Conservation (phyloP, 2,113 vertebrate species). For the Lanius collurio region DNA sequence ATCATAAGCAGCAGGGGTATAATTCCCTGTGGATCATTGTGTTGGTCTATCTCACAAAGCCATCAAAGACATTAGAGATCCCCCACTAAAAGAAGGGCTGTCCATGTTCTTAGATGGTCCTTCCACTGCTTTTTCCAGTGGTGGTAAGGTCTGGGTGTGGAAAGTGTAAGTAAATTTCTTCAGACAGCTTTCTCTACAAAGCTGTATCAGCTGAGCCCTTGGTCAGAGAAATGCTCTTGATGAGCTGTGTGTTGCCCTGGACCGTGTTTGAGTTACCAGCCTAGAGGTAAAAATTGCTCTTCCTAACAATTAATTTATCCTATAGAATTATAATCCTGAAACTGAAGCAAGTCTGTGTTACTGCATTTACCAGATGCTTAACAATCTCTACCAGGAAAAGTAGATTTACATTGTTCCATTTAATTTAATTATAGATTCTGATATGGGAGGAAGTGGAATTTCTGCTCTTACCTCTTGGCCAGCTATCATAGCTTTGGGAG, state of each 20-base stretch:
- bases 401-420: neutral
- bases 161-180: neutral
- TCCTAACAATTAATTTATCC: neutral
- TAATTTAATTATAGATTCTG: conserved; percentile 35
- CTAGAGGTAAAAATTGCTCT: neutral
- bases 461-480: neutral
- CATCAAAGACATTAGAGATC: neutral
- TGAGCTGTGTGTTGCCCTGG: neutral
- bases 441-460: conserved; percentile 1
- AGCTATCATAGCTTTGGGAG: neutral
- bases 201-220: neutral
- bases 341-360: neutral
- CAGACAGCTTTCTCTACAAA: neutral
- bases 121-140: neutral
- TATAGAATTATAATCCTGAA: neutral
- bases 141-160: neutral
- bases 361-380: neutral
- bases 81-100: neutral
- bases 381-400: neutral
- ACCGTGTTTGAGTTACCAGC: neutral
- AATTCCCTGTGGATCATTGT: neutral
- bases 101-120: neutral
- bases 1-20: neutral
- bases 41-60: neutral
- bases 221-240: neutral